A percentile compares a stretch with the other conserved stretches of the same genome.
These are phyloP conservation scores for Etheostoma cragini DNA, from an alignment of 2,113 vertebrate species.

Conservation along the genomic window DNA sequence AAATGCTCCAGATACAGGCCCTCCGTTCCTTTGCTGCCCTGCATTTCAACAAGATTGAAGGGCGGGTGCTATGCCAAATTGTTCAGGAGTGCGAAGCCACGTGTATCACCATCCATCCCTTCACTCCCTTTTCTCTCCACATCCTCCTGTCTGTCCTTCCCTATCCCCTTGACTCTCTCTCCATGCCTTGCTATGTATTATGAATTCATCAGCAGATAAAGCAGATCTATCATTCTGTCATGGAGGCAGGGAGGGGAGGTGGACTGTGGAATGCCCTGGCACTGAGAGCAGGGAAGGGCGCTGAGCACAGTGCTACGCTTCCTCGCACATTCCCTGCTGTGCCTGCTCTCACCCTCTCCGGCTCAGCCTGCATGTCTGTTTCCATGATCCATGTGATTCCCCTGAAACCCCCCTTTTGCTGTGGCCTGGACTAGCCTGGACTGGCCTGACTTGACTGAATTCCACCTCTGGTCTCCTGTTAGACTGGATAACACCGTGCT, in stretches of 20 bases:
- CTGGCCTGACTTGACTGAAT: constrained; percentile 39
- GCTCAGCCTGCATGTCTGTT: constrained; percentile 59
- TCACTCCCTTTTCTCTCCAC: constrained; percentile 25
- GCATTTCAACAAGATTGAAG: constrained; percentile 37
- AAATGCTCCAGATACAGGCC: constrained; percentile 9
- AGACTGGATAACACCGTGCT: constrained; percentile 59
- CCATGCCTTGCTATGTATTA: constrained; percentile 67
- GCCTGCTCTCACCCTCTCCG: constrained; percentile 49
- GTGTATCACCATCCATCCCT: constrained; percentile 46
- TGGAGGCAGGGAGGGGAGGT: constrained; percentile 68
- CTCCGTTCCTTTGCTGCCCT: constrained; percentile 9
- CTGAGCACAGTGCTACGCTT: constrained; percentile 52
- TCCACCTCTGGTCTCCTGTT: constrained; percentile 62
- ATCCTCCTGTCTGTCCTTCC: constrained; percentile 55
- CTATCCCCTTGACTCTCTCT: constrained; percentile 52
- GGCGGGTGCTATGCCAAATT: constrained; percentile 45
- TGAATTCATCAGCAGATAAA: constrained; percentile 78
- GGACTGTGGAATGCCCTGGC: constrained; percentile 80
- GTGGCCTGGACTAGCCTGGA: neutral
- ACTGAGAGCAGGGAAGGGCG: constrained; percentile 64
- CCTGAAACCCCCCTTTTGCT: constrained; percentile 25
- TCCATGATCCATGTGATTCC: constrained; percentile 59
- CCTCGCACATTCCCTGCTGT: constrained; percentile 54
- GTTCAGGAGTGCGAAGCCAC: constrained; percentile 47
- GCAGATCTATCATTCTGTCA: constrained; percentile 81